phyloP scores from a whole-genome alignment of 2,797 vertebrate genomes.

The Acanthiza pusilla region DNA sequence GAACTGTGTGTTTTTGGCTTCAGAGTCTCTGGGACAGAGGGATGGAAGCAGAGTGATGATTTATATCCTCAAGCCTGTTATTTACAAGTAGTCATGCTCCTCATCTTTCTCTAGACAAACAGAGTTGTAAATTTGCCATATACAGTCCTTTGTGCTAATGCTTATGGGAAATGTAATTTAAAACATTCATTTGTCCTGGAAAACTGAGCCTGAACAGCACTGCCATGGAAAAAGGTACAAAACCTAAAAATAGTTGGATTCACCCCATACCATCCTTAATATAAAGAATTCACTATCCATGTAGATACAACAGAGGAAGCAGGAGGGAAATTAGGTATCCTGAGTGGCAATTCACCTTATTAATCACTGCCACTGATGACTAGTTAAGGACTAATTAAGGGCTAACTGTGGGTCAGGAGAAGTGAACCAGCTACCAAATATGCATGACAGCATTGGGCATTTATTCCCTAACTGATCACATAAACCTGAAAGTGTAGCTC shows the following conservation, averaged over 20 bases:
- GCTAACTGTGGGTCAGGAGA: not conserved
- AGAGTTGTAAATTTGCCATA: constrained; percentile 29
- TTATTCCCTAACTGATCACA: not conserved
- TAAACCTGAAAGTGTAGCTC: not conserved
- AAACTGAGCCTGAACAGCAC: not conserved
- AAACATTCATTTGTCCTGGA: not conserved
- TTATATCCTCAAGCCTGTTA: constrained; percentile 35
- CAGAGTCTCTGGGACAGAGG: not conserved
- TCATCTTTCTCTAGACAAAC: constrained; percentile 32
- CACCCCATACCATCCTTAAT: not conserved
- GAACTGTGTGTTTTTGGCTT: constrained; percentile 23
- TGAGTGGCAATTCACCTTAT: constrained; percentile 10
- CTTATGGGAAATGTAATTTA: constrained; percentile 13
- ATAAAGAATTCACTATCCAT: not conserved
- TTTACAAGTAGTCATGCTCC: constrained; percentile 33
- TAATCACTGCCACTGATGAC: constrained; percentile 11
- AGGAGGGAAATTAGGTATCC: not conserved
- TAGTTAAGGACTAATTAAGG: constrained; percentile 28
- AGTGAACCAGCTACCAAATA: not conserved
- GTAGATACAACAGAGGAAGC: not conserved
- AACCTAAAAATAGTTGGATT: not conserved
- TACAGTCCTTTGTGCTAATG: constrained; percentile 7
- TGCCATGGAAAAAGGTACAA: not conserved
- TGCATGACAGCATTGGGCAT: not conserved
- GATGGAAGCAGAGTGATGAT: not conserved